A percentile compares a stretch with the other conserved stretches of the same genome.
phyloP scores from a whole-genome alignment of 2,888 invertebrate genomes.

The Thera obeliscata region DNA sequence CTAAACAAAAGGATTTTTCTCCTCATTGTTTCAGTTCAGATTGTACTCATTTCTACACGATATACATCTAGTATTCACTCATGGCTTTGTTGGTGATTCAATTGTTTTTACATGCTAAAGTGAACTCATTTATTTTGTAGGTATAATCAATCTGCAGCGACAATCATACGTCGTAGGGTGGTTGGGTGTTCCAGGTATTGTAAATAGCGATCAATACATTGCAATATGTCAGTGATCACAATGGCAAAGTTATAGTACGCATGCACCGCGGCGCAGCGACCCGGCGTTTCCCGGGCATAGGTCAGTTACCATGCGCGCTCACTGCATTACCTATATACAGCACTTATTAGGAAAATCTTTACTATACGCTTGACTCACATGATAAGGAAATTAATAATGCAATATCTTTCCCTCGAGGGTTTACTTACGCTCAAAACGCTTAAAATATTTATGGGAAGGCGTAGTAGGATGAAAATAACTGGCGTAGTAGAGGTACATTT shows the following conservation, averaged over 20 bases:
- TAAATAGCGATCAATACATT: conserved; percentile 61
- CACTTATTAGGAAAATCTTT: conserved; percentile 4
- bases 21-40: conserved; percentile 63
- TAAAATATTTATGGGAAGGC: background rate
- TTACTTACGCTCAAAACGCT: background rate
- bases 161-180: conserved; percentile 14
- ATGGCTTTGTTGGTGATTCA: conserved; percentile 27
- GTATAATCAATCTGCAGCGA: conserved; percentile 22
- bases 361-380: background rate
- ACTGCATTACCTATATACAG: conserved; percentile 36
- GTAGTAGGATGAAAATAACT: background rate
- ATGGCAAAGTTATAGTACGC: conserved; percentile 57
- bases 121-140: conserved; percentile 17
- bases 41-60: conserved; percentile 40
- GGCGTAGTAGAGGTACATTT: background rate
- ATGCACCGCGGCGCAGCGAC: conserved; percentile 60
- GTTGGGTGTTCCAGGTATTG: conserved; percentile 29
- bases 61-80: conserved; percentile 32
- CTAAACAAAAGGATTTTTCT: conserved; percentile 73
- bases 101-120: conserved; percentile 22
- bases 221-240: conserved; percentile 58
- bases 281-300: conserved; percentile 61
- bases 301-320: conserved; percentile 66
- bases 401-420: background rate
- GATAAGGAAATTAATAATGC: background rate